Percentiles rank a stretch among this genome's conserved stretches.
These are phyloP conservation scores for Manacus vitellinus DNA, from an alignment of 2,113 vertebrate species.

Conservation along the genomic window DNA sequence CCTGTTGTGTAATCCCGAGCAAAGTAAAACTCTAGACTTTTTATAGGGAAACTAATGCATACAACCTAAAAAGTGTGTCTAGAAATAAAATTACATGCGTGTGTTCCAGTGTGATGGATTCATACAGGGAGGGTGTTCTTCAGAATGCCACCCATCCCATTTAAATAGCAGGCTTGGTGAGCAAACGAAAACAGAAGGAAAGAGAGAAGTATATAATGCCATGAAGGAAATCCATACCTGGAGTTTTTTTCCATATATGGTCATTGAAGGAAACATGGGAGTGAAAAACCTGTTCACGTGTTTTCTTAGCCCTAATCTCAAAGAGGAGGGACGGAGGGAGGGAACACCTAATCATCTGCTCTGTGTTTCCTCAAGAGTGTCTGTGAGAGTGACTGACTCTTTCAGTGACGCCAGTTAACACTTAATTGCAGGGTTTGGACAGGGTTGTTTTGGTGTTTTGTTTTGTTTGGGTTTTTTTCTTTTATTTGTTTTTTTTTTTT, in stretches of 20 bases:
- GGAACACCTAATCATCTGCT: background rate
- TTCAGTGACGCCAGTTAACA: background rate
- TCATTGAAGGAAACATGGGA: background rate
- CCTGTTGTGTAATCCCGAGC: background rate
- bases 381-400: background rate
- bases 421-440: background rate
- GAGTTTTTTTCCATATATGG: background rate
- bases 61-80: background rate
- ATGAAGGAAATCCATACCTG: background rate
- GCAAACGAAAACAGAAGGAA: background rate
- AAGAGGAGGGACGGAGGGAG: background rate
- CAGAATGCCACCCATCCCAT: background rate
- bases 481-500: background rate
- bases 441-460: background rate
- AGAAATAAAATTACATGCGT: background rate
- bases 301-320: background rate
- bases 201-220: background rate
- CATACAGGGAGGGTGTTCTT: background rate
- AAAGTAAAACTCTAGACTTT: background rate
- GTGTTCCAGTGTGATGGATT: background rate
- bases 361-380: background rate
- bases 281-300: background rate
- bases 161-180: background rate
- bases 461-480: background rate
- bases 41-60: background rate